Conservation (phyloP, 2,113 vertebrate genomes). For the Egretta garzetta region DNA sequence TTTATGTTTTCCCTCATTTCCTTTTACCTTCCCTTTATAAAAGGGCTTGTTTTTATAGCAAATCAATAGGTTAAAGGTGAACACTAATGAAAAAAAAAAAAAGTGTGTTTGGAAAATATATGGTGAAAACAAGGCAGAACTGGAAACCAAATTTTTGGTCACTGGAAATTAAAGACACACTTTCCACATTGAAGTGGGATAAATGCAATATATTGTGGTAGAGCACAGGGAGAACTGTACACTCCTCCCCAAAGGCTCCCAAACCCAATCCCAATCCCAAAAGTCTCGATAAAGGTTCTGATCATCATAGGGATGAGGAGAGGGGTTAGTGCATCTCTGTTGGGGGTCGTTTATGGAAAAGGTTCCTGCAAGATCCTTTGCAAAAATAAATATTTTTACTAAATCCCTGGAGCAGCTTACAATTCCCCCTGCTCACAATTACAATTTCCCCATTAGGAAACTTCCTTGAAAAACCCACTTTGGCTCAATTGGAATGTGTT, state of each 20-base stretch:
- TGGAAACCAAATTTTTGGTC: conserved; percentile 34
- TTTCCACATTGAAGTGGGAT: not conserved
- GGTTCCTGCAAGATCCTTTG: conserved; percentile 50
- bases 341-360: conserved; percentile 50
- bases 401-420: conserved; percentile 57
- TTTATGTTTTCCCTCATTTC: conserved; percentile 71
- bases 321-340: conserved; percentile 17
- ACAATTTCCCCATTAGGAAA: conserved; percentile 67
- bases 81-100: not conserved
- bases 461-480: conserved; percentile 66
- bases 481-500: conserved; percentile 57
- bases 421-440: conserved; percentile 59
- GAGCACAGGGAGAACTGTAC: not conserved
- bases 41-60: conserved; percentile 49
- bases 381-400: conserved; percentile 65
- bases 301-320: not conserved
- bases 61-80: conserved; percentile 61
- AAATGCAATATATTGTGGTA: conserved; percentile 16
- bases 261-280: not conserved
- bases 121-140: conserved; percentile 44
- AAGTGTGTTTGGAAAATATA: conserved; percentile 37
- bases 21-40: conserved; percentile 59
- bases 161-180: conserved; percentile 3
- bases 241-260: not conserved
- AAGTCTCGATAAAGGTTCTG: not conserved